Evolutionary conservation across 2,113 vertebrate species (phyloP).

Genomic region (Prunella fulvescens): DNA sequence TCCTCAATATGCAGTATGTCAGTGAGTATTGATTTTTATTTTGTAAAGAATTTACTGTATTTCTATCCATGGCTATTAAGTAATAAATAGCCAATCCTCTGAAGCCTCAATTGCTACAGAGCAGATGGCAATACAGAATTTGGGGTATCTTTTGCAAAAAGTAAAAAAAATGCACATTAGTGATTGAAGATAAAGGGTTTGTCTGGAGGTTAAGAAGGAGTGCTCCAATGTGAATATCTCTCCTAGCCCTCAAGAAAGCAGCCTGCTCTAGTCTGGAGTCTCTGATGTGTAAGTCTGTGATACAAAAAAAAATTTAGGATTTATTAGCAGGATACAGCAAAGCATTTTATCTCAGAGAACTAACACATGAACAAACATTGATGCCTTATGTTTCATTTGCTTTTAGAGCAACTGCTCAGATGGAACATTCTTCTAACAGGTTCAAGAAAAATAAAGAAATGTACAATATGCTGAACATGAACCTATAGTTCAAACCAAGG

Average conservation of each 20-base stretch:
- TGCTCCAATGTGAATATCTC: neutral
- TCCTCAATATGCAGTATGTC: slow-evolving; percentile 95
- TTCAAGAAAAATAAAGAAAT: neutral
- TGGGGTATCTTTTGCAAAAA: neutral
- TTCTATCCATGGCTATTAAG: slow-evolving; percentile 56
- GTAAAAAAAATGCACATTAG: neutral
- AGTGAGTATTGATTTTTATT: slow-evolving; percentile 95
- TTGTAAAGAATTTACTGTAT: slow-evolving; percentile 72
- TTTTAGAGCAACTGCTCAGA: neutral
- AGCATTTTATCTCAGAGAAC: neutral
- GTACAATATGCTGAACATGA: neutral
- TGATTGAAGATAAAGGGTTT: neutral
- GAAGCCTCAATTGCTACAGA: neutral
- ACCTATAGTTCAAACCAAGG: neutral
- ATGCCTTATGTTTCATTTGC: neutral
- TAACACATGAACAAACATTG: neutral
- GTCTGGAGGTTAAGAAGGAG: neutral
- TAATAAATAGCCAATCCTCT: slow-evolving; percentile 49
- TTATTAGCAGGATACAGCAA: neutral
- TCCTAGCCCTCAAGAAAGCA: neutral
- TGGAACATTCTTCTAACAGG: neutral
- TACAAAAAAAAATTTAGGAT: neutral
- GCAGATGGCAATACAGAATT: slow-evolving; percentile 8
- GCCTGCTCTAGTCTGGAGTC: neutral
- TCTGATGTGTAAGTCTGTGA: neutral